Evolutionary conservation across 2,113 vertebrate genomes (phyloP).

Genomic region (Laticauda laticaudata): DNA sequence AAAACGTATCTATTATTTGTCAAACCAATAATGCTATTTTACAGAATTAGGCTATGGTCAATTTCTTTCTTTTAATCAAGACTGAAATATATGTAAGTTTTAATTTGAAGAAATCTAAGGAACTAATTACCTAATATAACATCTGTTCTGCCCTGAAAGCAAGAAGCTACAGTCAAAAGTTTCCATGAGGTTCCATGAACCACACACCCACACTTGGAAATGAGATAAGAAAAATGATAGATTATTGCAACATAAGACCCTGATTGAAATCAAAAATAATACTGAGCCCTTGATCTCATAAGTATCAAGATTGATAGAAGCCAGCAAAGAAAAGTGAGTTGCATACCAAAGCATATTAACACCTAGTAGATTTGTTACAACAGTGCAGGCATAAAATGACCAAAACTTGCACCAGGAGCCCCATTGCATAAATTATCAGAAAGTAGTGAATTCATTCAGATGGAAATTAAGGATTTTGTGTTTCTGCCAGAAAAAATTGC

Average conservation of each 20-base stretch:
- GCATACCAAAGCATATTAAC: background rate
- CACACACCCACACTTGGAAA: background rate
- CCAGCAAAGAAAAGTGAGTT: background rate
- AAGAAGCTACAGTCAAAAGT: background rate
- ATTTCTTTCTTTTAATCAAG: background rate
- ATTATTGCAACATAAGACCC: background rate
- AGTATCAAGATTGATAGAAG: no score
- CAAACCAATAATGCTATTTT: background rate
- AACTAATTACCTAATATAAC: background rate
- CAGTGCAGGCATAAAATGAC: background rate
- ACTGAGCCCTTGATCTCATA: background rate
- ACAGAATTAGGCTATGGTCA: background rate
- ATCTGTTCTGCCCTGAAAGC: background rate
- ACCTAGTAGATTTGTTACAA: background rate
- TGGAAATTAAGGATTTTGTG: background rate
- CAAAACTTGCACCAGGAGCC: background rate
- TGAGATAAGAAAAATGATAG: background rate
- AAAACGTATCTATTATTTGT: background rate
- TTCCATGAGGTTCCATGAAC: background rate
- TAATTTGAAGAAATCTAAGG: background rate
- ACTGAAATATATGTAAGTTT: background rate
- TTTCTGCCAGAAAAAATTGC: background rate
- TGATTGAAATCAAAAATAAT: background rate
- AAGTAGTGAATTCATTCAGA: background rate
- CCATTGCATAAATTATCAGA: background rate